A percentile compares a stretch with the other conserved stretches of the same genome.
phyloP scores from a whole-genome alignment of 2,888 invertebrate genomes.

The Dryomyza anilis region DNA sequence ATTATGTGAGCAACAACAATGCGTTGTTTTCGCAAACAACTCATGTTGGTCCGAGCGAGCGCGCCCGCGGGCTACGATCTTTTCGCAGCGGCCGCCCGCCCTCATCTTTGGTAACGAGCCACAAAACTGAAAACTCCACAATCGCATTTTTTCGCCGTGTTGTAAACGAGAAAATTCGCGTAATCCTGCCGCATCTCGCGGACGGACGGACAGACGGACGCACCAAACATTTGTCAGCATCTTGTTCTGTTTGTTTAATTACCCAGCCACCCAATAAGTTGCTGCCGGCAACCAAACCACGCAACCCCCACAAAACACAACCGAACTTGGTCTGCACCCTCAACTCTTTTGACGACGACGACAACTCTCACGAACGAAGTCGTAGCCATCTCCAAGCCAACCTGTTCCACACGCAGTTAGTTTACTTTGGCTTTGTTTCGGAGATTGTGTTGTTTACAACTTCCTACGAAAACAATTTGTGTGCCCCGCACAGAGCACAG shows the following conservation, averaged over 20 bases:
- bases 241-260: conserved; percentile 1
- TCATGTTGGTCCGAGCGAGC: conserved; percentile 1
- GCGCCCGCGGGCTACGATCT: background rate
- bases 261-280: background rate
- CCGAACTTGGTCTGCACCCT: background rate
- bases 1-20: conserved; percentile 47
- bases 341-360: background rate
- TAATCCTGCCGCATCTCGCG: background rate
- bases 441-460: conserved; percentile 18
- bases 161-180: no score
- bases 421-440: background rate
- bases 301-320: background rate
- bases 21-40: background rate
- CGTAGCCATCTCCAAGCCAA: background rate
- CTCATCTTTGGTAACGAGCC: background rate
- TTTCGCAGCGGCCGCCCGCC: background rate
- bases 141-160: background rate
- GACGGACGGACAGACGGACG: no score
- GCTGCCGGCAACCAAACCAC: background rate
- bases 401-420: no score
- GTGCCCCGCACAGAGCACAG: background rate
- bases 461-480: conserved; percentile 24
- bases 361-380: background rate
- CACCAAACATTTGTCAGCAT: conserved; percentile 12
- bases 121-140: background rate